Evolutionary conservation across 1,140 invertebrate genomes (phyloP).

Genomic region (Trichonephila clavipes): DNA sequence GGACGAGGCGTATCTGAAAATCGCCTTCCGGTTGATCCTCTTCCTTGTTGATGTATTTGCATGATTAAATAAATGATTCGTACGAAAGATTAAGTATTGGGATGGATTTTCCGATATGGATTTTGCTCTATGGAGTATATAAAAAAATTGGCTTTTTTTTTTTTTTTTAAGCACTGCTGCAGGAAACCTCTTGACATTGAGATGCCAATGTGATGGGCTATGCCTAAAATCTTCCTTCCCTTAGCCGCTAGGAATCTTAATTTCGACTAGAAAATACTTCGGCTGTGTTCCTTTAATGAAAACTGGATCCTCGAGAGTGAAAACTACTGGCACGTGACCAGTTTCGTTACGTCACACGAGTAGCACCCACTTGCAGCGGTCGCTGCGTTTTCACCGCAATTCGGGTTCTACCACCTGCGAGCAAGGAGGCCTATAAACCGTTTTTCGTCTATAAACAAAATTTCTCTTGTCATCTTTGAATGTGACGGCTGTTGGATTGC

Average conservation of each 20-base stretch:
- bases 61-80: no score
- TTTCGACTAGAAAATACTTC: background rate
- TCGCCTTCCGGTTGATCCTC: no score
- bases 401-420: conserved; percentile 52
- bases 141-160: no score
- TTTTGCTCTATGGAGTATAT: no score
- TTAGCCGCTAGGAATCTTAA: background rate
- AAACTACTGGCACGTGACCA: conserved; percentile 60
- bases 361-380: conserved; percentile 39
- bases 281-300: background rate
- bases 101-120: no score
- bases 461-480: background rate
- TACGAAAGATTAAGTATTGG: no score
- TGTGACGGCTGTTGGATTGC: conserved; percentile 34
- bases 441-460: background rate
- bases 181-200: background rate
- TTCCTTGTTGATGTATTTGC: no score
- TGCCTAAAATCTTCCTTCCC: background rate
- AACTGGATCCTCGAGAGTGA: conserved; percentile 44
- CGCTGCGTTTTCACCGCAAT: conserved; percentile 48
- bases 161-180: no score
- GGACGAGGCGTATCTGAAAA: no score
- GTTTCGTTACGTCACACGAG: conserved; percentile 64
- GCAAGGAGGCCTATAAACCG: conserved; percentile 37
- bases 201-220: background rate